Percentiles rank a stretch among this genome's conserved stretches.
phyloP scores from a whole-genome alignment of 2,113 vertebrate genomes.

The Neolamprologus caudopunctatus region DNA sequence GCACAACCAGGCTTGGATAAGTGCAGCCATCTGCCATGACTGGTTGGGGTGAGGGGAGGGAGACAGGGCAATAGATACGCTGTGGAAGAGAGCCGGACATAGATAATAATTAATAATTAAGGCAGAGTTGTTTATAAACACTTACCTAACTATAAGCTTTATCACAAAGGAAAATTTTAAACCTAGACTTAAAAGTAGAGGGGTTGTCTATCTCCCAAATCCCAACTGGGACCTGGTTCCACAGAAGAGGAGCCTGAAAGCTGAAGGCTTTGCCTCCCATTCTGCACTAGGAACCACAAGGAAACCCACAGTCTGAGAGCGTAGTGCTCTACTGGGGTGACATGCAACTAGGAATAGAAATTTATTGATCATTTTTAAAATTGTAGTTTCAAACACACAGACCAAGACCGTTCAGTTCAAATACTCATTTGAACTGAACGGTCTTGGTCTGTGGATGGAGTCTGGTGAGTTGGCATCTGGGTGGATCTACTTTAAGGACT shows the following conservation, averaged over 20 bases:
- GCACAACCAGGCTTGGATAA: background rate
- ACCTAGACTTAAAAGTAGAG: background rate
- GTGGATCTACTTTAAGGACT: background rate
- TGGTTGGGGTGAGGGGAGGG: background rate
- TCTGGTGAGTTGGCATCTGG: background rate
- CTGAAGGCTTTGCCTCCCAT: background rate
- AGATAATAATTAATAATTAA: background rate
- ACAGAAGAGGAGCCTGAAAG: background rate
- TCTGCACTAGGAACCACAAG: background rate
- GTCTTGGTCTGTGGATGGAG: background rate
- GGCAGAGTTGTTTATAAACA: background rate
- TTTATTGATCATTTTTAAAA: background rate
- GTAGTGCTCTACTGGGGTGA: background rate
- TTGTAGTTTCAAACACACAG: background rate
- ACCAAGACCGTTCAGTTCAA: fast-evolving
- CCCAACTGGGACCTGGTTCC: background rate
- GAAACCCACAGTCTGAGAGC: background rate
- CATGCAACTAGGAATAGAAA: background rate
- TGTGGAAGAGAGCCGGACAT: background rate
- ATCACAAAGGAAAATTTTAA: background rate
- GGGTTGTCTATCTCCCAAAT: background rate
- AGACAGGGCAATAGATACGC: background rate
- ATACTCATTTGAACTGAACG: background rate
- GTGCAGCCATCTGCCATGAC: background rate
- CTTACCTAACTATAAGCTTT: background rate